These are phyloP conservation scores for Rhinoraja longicauda DNA, from an alignment of 2,797 vertebrate species.

Conservation along the genomic window DNA sequence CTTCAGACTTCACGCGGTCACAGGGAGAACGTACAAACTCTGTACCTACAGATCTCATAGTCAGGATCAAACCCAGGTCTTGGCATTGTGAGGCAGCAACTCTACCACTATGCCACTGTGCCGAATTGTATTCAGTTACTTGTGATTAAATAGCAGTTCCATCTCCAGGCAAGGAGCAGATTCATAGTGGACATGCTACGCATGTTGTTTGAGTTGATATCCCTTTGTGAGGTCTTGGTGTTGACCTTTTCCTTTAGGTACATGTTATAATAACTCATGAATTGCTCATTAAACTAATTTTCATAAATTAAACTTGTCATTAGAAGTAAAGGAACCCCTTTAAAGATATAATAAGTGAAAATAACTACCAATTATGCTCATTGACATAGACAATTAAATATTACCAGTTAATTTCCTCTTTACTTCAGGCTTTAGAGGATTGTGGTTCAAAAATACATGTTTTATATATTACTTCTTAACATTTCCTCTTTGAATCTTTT, in stretches of 20 bases:
- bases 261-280: neutral
- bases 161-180: neutral
- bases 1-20: too few relatives aligned
- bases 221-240: neutral
- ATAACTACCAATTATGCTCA: neutral
- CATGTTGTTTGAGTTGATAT: neutral
- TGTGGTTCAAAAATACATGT: neutral
- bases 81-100: too few relatives aligned
- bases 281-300: neutral
- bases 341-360: neutral
- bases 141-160: neutral
- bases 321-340: neutral
- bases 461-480: neutral
- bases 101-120: too few relatives aligned
- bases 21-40: too few relatives aligned
- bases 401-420: neutral
- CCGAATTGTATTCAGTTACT: neutral
- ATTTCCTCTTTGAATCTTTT: neutral
- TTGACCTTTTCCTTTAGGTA: neutral
- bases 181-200: neutral
- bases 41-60: too few relatives aligned
- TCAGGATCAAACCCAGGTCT: too few relatives aligned
- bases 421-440: neutral
- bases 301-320: neutral
- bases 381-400: neutral